Evolutionary conservation across 2,113 vertebrate species (phyloP).

Genomic region (Hippoglossus stenolepis): DNA sequence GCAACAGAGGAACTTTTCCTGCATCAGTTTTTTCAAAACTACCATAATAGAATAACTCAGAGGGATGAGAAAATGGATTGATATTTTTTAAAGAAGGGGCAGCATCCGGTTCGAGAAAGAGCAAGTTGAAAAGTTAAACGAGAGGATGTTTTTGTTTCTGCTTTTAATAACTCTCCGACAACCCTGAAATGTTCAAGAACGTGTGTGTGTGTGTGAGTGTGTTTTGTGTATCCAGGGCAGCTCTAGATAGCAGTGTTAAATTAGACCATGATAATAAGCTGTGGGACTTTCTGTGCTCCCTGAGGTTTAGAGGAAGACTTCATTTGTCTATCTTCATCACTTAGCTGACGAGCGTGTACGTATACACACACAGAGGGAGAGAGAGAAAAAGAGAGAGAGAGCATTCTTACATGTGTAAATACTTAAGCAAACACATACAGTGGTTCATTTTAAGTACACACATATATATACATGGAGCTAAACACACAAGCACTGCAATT

Average conservation of each 20-base stretch:
- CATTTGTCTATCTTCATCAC: slow-evolving; percentile 75
- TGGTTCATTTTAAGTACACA: background rate
- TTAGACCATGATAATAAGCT: slow-evolving; percentile 84
- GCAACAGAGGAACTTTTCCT: too few species aligned
- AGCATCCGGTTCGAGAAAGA: background rate
- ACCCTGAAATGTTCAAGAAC: background rate
- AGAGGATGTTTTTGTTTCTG: slow-evolving; percentile 9
- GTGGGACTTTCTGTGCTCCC: slow-evolving; percentile 79
- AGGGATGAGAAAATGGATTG: background rate
- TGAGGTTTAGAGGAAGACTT: slow-evolving; percentile 69
- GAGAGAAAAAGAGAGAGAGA: background rate
- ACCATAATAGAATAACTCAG: background rate
- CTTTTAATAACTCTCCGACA: slow-evolving; percentile 19
- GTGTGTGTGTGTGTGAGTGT: slow-evolving; percentile 20
- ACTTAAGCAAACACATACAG: slow-evolving; percentile 8
- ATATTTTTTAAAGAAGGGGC: background rate
- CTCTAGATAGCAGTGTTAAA: slow-evolving; percentile 81
- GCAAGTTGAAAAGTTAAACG: slow-evolving; percentile 11
- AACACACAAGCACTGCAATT: background rate
- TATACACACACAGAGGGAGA: background rate
- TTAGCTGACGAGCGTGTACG: slow-evolving; percentile 68
- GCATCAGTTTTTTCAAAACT: too few species aligned
- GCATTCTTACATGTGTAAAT: slow-evolving; percentile 7
- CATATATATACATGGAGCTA: background rate
- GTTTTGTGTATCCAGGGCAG: slow-evolving; percentile 72